Evolutionary conservation across 2,888 invertebrate genomes (phyloP), one percentile per base, ranked within the genome.

Genomic region (Odontocerum albicorne): DNA sequence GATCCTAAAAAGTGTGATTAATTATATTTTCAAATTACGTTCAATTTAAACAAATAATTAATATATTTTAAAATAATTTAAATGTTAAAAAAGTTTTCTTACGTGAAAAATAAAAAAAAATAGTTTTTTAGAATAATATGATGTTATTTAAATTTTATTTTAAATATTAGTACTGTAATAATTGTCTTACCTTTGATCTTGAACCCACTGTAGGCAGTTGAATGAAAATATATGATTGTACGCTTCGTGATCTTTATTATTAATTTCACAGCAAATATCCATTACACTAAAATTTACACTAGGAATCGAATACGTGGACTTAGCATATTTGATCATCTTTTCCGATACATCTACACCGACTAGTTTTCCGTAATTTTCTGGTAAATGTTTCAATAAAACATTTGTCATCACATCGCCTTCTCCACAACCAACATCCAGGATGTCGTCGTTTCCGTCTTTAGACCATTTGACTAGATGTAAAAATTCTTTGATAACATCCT

Each of bases 171-270:
- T n/a, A n/a, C n/a, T n/a, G n/a, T n/a, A 4, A n/a, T 7, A 38
- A 43, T 17, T 15, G 12, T 46, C 79, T 73, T 74, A 87, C 87
- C 81, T 79, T 68, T 87, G 85, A 65, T 89, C 80, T 62, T 81
- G 81, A 22, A 90, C 82, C 91, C 91, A 91, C 65, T 91, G 90
- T 2, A 92, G 72, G 58, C 88, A 84, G 67, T 89, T 90, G 67
- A 90, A 90, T 0, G 90, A 90, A 47, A 88, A 83, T 0, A 83
- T 79, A 65, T 89, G 87, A 65, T 86, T 80, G 64, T 87, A 90
- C 20, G 70, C 66, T 46, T 71, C 75, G 12, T 70, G 64, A 39
- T 81, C 64, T 16, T 80, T 70, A 1, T 68, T 66, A 0, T 82
- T 80, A 43, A 85, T 60, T 17, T 73, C 67, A 0, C 73, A 68